Conservation (phyloP, 2,888 invertebrate species). For the Cybosia mesomella region DNA sequence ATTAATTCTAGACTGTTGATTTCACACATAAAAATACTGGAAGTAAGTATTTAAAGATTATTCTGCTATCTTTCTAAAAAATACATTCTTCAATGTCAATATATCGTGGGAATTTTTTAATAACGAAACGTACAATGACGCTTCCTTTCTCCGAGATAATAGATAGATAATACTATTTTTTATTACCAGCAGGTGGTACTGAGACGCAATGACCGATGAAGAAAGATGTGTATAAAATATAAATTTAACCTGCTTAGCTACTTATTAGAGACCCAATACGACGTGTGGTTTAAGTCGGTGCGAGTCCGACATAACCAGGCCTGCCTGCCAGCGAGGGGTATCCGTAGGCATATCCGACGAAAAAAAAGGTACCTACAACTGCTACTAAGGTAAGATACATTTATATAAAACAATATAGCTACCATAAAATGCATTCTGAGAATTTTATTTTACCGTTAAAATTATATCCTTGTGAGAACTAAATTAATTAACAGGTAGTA, state of each 20-base stretch:
- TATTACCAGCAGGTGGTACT: background rate
- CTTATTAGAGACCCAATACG: background rate
- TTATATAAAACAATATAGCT: background rate
- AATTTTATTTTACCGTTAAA: background rate
- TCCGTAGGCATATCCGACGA: too few species aligned
- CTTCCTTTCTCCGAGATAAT: constrained; percentile 1
- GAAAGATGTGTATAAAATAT: background rate
- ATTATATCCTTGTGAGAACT: background rate
- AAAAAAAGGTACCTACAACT: too few species aligned
- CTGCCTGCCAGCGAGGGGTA: too few species aligned
- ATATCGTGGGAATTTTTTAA: background rate
- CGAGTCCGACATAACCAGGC: too few species aligned
- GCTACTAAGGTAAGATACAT: too few species aligned
- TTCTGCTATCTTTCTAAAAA: background rate
- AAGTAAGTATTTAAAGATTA: background rate
- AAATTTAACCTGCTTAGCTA: background rate
- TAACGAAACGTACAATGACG: background rate
- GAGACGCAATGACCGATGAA: background rate
- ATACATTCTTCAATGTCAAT: background rate
- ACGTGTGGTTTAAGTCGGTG: too few species aligned
- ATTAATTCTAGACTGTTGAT: background rate
- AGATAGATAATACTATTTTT: background rate
- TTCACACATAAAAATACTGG: background rate
- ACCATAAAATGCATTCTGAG: background rate
- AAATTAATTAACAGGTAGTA: background rate